Conservation (phyloP, 2,888 invertebrate genomes). For the Tetragonula carbonaria region DNA sequence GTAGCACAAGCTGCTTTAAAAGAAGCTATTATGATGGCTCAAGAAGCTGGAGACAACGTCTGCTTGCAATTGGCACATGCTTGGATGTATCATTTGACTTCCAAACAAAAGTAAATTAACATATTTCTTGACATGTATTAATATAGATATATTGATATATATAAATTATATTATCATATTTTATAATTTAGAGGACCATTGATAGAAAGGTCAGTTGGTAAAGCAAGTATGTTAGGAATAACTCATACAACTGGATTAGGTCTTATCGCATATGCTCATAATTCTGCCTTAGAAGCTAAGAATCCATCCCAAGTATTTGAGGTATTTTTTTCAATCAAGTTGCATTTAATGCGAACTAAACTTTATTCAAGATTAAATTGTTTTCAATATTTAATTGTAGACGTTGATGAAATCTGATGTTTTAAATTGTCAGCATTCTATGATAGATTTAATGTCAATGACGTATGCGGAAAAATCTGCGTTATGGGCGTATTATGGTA, state of each 20-base stretch:
- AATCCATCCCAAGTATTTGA: slow-evolving; percentile 89
- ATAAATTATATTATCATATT: slow-evolving; percentile 59
- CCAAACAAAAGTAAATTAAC: slow-evolving; percentile 80
- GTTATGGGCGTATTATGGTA: slow-evolving; percentile 95
- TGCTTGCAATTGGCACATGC: slow-evolving; percentile 94
- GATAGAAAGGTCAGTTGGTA: slow-evolving; percentile 89
- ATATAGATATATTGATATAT: background rate
- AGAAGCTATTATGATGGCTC: slow-evolving; percentile 94
- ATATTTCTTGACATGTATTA: slow-evolving; percentile 20
- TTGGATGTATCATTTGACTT: slow-evolving; percentile 90
- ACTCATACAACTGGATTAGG: slow-evolving; percentile 90
- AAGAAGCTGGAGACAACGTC: slow-evolving; percentile 93
- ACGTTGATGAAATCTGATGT: slow-evolving; percentile 93
- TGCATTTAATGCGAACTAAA: background rate
- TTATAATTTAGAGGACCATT: slow-evolving; percentile 85
- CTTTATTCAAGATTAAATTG: background rate
- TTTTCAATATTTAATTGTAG: slow-evolving; percentile 84
- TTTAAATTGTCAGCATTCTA: slow-evolving; percentile 93
- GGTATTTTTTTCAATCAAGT: slow-evolving; percentile 80
- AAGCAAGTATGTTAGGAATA: slow-evolving; percentile 88
- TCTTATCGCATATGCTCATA: slow-evolving; percentile 91
- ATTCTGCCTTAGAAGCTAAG: slow-evolving; percentile 89
- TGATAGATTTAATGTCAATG: slow-evolving; percentile 92
- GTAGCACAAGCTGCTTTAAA: slow-evolving; percentile 92
- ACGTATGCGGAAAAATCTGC: slow-evolving; percentile 93